Conservation (phyloP, 2,113 vertebrate genomes). For the Colaptes auratus region DNA sequence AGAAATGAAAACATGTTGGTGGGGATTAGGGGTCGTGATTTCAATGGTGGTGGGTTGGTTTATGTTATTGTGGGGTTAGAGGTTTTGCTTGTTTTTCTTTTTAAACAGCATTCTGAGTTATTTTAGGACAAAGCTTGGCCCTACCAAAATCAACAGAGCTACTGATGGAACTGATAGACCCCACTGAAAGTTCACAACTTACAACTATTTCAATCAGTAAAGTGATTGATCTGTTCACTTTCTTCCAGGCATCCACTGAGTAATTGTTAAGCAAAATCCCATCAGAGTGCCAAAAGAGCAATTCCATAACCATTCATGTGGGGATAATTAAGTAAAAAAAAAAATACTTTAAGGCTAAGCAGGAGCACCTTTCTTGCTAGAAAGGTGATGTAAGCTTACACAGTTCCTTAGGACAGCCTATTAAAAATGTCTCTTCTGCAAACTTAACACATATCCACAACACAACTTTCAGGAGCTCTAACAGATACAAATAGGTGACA, state of each 20-base stretch:
- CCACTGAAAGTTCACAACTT: not conserved
- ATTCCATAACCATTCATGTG: not conserved
- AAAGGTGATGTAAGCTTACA: not conserved
- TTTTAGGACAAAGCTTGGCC: not conserved
- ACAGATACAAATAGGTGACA: not conserved
- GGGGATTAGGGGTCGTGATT: not conserved
- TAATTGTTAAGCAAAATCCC: not conserved
- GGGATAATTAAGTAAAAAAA: not conserved
- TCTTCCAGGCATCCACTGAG: not conserved
- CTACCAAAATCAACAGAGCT: not conserved
- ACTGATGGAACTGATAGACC: not conserved
- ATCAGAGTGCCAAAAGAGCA: not conserved
- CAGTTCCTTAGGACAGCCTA: not conserved
- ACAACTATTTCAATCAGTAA: not conserved
- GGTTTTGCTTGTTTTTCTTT: not conserved
- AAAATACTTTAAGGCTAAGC: not conserved
- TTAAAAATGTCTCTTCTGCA: not conserved
- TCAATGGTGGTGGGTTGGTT: not conserved
- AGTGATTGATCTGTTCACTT: not conserved
- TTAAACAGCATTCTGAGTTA: not conserved
- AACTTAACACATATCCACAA: not conserved
- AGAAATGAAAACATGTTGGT: not conserved
- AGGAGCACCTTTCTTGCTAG: not conserved
- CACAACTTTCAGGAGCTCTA: not conserved
- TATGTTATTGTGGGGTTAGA: not conserved